Base-by-base conservation (phyloP, 2,888 invertebrate species). In the Agrotis ipsilon region DNA sequence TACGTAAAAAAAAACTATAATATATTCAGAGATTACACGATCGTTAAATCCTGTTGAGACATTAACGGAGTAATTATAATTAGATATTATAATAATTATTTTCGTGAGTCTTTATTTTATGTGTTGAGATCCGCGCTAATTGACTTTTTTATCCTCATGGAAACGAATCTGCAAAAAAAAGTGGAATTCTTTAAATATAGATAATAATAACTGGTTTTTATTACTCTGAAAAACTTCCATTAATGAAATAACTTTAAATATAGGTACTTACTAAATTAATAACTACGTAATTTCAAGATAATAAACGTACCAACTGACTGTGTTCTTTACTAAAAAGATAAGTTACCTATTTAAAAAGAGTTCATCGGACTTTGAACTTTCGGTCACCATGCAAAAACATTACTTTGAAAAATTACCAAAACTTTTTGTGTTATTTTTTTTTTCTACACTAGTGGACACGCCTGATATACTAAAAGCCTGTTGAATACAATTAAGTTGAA, bases 91-190 rank as follows among this genome's bases (percentile, higher is more conserved):
- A 72, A 71, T 69, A 55, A 72, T 75, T 71, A 72, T 61, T 62
- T 61, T 63, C 63, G 64, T 72, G 68, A 71, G 57, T 63, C 74
- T 63, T 72, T 71, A 78, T 73, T 68, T 55, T 71, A 69, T 60
- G 32, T 48, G 64, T 49, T 51, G 27, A 73, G 69, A 72, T 72
- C 66, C 71, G 68, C 67, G 70, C 68, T 83, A 71, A 84, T 81
- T 79, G 62, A 43, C 6, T 68, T 72, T 72, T 81, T 84, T 79
- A 49, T 59, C 14, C 21, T 14, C 24, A 27, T 49, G 11, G 55
- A 57, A 54, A 21, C 11, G 13, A 49, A 52, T 11, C 3, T n/a
- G 16, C 11, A 21, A 27, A 51, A 63, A 60, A 6, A n/a, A 14
- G n/a, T 14, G 27, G 11, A 27, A 32, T 32, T 39, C n/a, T n/a